Conservation (phyloP, 2,113 vertebrate genomes). For the Chrysemys picta region DNA sequence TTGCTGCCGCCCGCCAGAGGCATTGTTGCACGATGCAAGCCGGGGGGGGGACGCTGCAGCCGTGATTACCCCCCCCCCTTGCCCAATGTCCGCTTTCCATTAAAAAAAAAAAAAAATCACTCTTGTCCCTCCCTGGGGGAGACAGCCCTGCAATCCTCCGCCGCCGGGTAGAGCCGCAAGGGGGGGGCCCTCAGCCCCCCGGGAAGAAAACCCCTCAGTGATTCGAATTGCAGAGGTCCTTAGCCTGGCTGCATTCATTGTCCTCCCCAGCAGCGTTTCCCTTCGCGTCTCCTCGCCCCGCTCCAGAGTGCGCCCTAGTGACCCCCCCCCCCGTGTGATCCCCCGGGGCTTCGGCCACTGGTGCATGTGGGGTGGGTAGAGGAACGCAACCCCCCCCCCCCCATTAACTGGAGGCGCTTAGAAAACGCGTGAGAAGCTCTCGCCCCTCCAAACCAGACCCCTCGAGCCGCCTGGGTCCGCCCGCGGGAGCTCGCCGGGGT, state of each 20-base stretch:
- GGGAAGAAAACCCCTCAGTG: not conserved
- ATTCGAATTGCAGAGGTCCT: not conserved
- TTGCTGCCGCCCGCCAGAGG: not conserved
- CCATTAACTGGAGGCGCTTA: too few relatives aligned
- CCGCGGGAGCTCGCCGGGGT: not conserved
- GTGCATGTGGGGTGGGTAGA: not conserved
- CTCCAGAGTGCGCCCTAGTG: not conserved
- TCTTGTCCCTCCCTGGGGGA: not conserved
- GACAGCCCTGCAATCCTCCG: not conserved
- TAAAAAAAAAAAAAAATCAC: too few relatives aligned
- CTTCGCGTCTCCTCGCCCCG: too few relatives aligned
- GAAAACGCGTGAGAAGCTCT: too few relatives aligned
- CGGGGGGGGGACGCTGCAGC: too few relatives aligned
- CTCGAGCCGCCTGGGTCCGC: too few relatives aligned
- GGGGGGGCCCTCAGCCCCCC: not conserved
- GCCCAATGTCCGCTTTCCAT: not conserved
- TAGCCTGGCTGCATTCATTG: too few relatives aligned
- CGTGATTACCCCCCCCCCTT: too few relatives aligned
- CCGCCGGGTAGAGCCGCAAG: not conserved
- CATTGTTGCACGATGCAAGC: not conserved
- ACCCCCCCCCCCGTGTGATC: not conserved
- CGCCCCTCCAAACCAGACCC: too few relatives aligned
- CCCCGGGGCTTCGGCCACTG: not conserved
- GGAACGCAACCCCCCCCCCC: not conserved
- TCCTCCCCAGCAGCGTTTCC: too few relatives aligned